Conservation (phyloP, 1,140 invertebrate species). For the Orussus abietinus region DNA sequence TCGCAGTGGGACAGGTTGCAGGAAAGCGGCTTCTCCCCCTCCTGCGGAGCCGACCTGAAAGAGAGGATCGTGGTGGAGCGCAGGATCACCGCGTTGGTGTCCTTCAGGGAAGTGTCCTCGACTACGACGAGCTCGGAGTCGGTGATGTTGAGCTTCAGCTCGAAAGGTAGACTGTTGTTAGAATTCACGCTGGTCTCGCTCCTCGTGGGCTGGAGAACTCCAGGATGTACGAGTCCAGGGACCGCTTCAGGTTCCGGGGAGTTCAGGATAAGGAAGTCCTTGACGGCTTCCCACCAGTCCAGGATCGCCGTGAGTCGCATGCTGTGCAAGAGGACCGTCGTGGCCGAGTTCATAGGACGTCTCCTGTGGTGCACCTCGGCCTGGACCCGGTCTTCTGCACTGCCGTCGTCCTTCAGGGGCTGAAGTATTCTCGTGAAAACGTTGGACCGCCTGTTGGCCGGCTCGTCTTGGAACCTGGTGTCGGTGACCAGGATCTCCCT, state of each 20-base stretch:
- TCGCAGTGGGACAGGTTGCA: slow-evolving; percentile 89
- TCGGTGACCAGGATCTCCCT: slow-evolving; percentile 87
- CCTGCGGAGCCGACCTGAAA: slow-evolving; percentile 64
- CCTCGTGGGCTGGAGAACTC: slow-evolving; percentile 11
- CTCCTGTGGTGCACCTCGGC: slow-evolving; percentile 76
- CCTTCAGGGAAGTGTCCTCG: slow-evolving; percentile 81
- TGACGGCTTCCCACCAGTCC: slow-evolving; percentile 87
- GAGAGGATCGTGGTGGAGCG: slow-evolving; percentile 86
- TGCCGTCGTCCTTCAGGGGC: slow-evolving; percentile 59
- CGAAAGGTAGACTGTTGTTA: slow-evolving; percentile 56
- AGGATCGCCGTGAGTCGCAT: slow-evolving; percentile 92
- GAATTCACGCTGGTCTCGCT: slow-evolving; percentile 1
- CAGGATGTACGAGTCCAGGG: slow-evolving; percentile 12
- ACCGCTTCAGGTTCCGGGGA: slow-evolving; percentile 39
- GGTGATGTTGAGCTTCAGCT: slow-evolving; percentile 90
- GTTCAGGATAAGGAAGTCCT: slow-evolving; percentile 69
- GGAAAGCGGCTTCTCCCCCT: slow-evolving; percentile 71
- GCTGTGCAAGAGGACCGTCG: slow-evolving; percentile 90
- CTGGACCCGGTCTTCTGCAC: slow-evolving; percentile 65
- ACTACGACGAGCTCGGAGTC: slow-evolving; percentile 94
- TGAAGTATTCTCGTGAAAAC: slow-evolving; percentile 88
- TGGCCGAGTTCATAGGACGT: slow-evolving; percentile 67
- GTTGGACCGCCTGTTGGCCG: slow-evolving; percentile 71
- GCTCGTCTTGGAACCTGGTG: slow-evolving; percentile 67
- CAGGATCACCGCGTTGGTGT: slow-evolving; percentile 92